These are phyloP conservation scores for Vanessa atalanta DNA, from an alignment of 1,140 invertebrate genomes.

Conservation along the genomic window DNA sequence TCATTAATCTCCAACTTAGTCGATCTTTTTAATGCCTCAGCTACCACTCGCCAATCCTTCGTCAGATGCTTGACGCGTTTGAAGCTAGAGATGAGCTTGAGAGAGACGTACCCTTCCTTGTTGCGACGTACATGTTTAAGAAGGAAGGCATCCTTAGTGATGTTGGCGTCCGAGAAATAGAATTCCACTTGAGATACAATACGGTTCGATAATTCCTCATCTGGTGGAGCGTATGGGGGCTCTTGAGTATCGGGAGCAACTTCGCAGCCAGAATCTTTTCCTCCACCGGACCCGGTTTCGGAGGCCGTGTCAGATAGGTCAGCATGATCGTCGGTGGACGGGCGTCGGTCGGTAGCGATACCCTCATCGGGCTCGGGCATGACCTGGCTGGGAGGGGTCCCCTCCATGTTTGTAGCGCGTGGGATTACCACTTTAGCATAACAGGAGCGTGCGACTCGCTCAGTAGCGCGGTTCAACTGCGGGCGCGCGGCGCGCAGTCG, in stretches of 20 bases:
- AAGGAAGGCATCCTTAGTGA: slow-evolving; percentile 96
- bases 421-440: slow-evolving; percentile 64
- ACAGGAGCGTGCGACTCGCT: slow-evolving; percentile 66
- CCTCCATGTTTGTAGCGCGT: slow-evolving; percentile 64
- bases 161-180: slow-evolving; percentile 97
- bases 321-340: slow-evolving; percentile 78
- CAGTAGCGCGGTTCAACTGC: slow-evolving; percentile 68
- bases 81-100: slow-evolving; percentile 96
- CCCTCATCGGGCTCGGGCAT: slow-evolving; percentile 64
- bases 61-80: slow-evolving; percentile 95
- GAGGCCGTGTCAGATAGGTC: slow-evolving; percentile 85
- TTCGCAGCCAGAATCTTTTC: slow-evolving; percentile 85
- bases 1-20: slow-evolving; percentile 94
- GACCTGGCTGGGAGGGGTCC: slow-evolving; percentile 58
- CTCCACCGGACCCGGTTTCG: slow-evolving; percentile 81
- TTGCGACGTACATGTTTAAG: slow-evolving; percentile 96
- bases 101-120: slow-evolving; percentile 96
- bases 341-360: slow-evolving; percentile 72
- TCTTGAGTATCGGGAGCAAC: slow-evolving; percentile 81
- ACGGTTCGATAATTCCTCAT: slow-evolving; percentile 87
- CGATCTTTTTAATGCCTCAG: slow-evolving; percentile 89
- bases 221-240: slow-evolving; percentile 82
- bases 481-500: slow-evolving; percentile 61
- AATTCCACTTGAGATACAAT: slow-evolving; percentile 94
- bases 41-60: slow-evolving; percentile 95